Conservation (phyloP, 1,140 invertebrate genomes). For the Drosophila ogumai region DNA sequence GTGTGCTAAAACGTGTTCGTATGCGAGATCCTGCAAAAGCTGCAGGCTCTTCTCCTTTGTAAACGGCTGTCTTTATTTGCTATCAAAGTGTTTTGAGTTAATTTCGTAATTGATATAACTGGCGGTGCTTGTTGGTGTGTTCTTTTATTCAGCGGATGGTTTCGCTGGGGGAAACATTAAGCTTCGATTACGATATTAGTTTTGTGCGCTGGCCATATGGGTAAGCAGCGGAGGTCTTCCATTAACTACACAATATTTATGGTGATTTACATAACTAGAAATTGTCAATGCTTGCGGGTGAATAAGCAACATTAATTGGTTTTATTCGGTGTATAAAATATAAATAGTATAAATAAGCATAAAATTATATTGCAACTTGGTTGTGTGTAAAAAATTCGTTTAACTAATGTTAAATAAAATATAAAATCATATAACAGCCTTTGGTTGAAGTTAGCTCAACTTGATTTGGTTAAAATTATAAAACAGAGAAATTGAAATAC, state of each 20-base stretch:
- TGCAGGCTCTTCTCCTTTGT: constrained; percentile 12
- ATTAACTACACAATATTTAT: constrained; percentile 41
- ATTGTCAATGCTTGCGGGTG: constrained; percentile 58
- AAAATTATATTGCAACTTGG: constrained; percentile 73
- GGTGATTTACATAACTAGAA: constrained; percentile 56
- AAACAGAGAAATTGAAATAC: constrained; percentile 34
- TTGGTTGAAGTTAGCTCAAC: constrained; percentile 66
- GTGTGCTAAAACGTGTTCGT: constrained; percentile 61
- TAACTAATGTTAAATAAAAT: constrained; percentile 42
- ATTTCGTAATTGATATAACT: constrained; percentile 72
- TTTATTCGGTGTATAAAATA: constrained; percentile 55
- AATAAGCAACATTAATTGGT: constrained; percentile 57
- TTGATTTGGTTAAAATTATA: constrained; percentile 59
- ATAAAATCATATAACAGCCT: constrained; percentile 81
- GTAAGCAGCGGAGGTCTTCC: constrained; percentile 24
- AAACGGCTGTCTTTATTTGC: constrained; percentile 29
- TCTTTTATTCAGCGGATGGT: constrained; percentile 45
- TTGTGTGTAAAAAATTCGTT: constrained; percentile 48
- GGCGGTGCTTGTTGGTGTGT: constrained; percentile 70
- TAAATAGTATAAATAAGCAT: constrained; percentile 61
- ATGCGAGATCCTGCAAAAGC: constrained; percentile 34
- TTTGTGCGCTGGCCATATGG: constrained; percentile 56
- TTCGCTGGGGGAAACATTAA: constrained; percentile 17
- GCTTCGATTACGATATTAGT: constrained; percentile 34
- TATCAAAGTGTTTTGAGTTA: constrained; percentile 52